These are phyloP conservation scores for Zoanthus solanderi DNA, from an alignment of 92 coral and sea anemone genomes.

Conservation along the genomic window DNA sequence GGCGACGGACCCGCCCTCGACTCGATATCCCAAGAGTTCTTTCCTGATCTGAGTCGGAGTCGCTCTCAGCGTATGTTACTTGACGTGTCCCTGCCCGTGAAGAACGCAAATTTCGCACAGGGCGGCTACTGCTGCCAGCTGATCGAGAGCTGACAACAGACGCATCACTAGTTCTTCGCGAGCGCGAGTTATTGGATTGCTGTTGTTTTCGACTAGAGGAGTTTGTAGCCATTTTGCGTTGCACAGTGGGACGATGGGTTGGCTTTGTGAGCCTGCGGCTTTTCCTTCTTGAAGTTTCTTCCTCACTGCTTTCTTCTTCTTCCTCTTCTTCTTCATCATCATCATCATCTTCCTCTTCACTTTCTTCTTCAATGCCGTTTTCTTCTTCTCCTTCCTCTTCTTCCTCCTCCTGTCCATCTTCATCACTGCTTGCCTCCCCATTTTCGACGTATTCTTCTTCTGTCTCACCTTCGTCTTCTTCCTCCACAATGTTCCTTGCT, in stretches of 20 bases:
- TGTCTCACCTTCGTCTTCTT: slow-evolving; percentile 52
- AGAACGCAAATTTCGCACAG: slow-evolving; percentile 62
- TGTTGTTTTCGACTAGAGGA: slow-evolving; percentile 33
- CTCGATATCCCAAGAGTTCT: slow-evolving; percentile 80
- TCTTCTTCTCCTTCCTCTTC: slow-evolving; percentile 56
- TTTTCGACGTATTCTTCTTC: slow-evolving; percentile 62
- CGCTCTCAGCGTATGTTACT: slow-evolving; percentile 88
- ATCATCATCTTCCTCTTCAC: slow-evolving; percentile 68
- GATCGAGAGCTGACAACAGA: slow-evolving; percentile 39
- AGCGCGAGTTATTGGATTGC: slow-evolving; percentile 39
- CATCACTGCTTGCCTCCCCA: slow-evolving; percentile 55
- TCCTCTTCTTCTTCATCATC: slow-evolving; percentile 76
- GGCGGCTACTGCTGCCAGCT: slow-evolving; percentile 26
- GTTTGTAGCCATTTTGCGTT: slow-evolving; percentile 27
- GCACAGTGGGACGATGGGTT: slow-evolving; percentile 83
- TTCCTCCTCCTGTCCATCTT: slow-evolving; percentile 24
- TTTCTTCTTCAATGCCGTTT: slow-evolving; percentile 62
- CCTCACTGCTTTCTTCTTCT: slow-evolving; percentile 63
- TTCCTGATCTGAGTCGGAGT: slow-evolving; percentile 89
- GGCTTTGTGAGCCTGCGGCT: slow-evolving; percentile 81
- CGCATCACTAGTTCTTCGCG: slow-evolving; percentile 54
- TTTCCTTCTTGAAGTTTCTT: slow-evolving; percentile 46
- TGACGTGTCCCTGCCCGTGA: slow-evolving; percentile 65
- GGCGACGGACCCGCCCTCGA: slow-evolving; percentile 96
- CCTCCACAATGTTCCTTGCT: slow-evolving; percentile 52